Percentiles rank a stretch among this genome's conserved stretches.
phyloP scores from a whole-genome alignment of 2,113 vertebrate genomes.

The Phrynosoma platyrhinos region DNA sequence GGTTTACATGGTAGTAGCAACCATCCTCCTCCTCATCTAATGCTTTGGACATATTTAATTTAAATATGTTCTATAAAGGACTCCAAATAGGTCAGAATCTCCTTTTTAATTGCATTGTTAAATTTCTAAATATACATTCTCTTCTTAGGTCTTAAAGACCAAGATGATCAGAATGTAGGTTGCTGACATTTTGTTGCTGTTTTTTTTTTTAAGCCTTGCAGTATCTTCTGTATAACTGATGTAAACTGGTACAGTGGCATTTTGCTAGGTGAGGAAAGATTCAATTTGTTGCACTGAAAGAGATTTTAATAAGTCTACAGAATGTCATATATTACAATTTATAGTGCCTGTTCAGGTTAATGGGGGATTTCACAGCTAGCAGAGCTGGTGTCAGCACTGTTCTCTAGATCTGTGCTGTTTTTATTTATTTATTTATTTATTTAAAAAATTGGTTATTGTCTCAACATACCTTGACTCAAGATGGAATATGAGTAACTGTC shows the following conservation, averaged over 20 bases:
- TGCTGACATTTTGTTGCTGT: not conserved
- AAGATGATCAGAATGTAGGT: not conserved
- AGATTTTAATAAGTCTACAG: slow-evolving; percentile 21
- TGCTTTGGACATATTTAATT: slow-evolving; percentile 18
- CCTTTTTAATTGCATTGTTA: slow-evolving; percentile 54
- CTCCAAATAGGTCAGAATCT: slow-evolving; percentile 40
- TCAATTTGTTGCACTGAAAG: slow-evolving; percentile 2
- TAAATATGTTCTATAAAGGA: slow-evolving; percentile 27
- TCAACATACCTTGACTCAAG: not conserved
- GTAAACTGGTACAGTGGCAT: rapidly evolving
- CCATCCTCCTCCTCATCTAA: not conserved
- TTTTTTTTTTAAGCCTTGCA: not conserved
- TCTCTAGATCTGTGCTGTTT: rapidly evolving
- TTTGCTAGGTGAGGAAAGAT: slow-evolving; percentile 35
- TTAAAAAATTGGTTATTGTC: not conserved
- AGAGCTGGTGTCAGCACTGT: slow-evolving; percentile 24
- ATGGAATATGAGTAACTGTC: not conserved
- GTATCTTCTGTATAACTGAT: not conserved
- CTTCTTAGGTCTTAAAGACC: not conserved
- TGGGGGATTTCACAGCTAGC: not conserved
- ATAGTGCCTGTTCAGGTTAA: slow-evolving; percentile 5
- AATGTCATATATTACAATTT: not conserved
- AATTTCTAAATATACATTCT: slow-evolving; percentile 13
- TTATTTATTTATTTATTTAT: not conserved
- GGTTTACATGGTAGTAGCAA: not conserved